phyloP scores from a whole-genome alignment of 1,140 invertebrate species.

The honey bee (Apis mellifera) region DNA sequence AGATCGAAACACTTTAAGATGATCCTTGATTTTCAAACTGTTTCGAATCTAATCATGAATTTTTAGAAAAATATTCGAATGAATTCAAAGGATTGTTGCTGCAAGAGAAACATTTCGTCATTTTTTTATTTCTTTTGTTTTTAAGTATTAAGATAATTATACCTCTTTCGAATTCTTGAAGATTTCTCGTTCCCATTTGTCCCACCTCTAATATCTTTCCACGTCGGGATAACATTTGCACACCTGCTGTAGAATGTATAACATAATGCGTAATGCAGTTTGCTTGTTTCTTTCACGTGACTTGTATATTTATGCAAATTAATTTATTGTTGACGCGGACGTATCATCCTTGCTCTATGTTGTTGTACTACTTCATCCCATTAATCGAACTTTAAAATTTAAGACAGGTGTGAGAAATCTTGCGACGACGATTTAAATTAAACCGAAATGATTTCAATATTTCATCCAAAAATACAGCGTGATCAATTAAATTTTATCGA shows the following conservation, averaged over 20 bases:
- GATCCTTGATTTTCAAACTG: no score
- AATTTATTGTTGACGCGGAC: neutral
- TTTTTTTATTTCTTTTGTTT: neutral
- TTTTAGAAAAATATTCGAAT: neutral
- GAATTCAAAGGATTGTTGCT: neutral
- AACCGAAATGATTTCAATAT: no score
- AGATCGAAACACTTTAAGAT: no score
- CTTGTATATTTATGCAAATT: slow-evolving; percentile 11
- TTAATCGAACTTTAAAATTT: neutral
- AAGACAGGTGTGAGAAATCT: slow-evolving; percentile 10
- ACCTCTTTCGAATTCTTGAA: neutral
- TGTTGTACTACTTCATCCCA: neutral
- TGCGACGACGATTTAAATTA: neutral
- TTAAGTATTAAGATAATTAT: neutral
- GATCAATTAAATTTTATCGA: no score
- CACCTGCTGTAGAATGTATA: neutral
- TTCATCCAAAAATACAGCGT: no score
- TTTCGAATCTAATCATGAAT: no score
- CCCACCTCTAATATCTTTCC: neutral
- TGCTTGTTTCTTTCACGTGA: slow-evolving; percentile 7
- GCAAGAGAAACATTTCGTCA: no score
- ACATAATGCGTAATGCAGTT: neutral
- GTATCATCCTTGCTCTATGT: neutral
- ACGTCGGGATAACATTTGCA: neutral
- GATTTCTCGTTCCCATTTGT: neutral